Evolutionary conservation across 2,797 vertebrate species (phyloP).

Genomic region (Neosilurus hyrtlii): DNA sequence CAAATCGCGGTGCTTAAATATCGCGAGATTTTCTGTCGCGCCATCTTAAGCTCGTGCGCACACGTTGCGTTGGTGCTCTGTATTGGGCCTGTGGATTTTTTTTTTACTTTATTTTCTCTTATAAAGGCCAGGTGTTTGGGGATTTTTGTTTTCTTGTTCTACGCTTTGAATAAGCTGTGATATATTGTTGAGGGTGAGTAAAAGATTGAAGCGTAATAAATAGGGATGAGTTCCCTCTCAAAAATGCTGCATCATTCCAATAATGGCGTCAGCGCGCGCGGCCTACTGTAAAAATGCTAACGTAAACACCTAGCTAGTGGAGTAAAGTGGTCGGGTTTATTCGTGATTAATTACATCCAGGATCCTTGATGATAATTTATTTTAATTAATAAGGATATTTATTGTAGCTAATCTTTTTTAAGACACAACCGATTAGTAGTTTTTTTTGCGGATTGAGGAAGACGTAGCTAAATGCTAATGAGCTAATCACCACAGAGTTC

Average conservation of each 20-base stretch:
- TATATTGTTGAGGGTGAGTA: not conserved
- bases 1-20: not conserved
- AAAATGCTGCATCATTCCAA: constrained; percentile 9
- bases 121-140: not conserved
- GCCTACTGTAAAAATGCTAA: not conserved
- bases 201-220: no score
- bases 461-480: not conserved
- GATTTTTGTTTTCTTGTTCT: no score
- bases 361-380: no score
- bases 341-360: not conserved
- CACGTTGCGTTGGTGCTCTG: not conserved
- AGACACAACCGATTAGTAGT: not conserved
- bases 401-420: no score
- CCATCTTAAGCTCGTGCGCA: constrained; percentile 3
- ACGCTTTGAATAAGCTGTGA: not conserved
- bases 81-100: no score
- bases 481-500: not conserved
- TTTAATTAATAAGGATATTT: no score
- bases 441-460: no score
- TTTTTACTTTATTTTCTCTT: no score
- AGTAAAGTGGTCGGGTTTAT: no score
- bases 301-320: no score
- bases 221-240: not conserved
- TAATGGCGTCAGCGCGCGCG: constrained; percentile 3
- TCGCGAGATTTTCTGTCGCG: constrained; percentile 23